Evolutionary conservation across 2,797 vertebrate species (phyloP), one percentile per base, ranked within the genome.

Genomic region (Zenarchopterus dispar): DNA sequence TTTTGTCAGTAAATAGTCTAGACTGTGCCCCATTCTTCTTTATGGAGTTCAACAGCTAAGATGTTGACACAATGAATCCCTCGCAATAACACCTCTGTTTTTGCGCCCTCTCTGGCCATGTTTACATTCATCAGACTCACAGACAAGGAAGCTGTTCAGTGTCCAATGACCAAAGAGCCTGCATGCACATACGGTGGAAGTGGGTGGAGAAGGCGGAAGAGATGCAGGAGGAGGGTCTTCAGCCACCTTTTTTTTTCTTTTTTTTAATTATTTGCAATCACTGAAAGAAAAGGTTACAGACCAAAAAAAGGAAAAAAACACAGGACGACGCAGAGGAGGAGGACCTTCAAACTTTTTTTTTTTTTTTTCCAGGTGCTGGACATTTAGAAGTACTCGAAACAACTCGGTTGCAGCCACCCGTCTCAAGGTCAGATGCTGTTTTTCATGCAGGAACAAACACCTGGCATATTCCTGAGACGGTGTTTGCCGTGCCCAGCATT

Each of bases 1-100:
- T 71, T 89, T 84, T 85, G 84, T 79, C 77, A 73, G 77, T 93
- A 93, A 93, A 94, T 90, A 90, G 89, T 77, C 87, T 66, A 85
- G 69, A 85, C 90, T 90, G 91, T 75, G 89, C 80, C 73, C 73
- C 82, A 70, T 80, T 70, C 71, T 62, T 36, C 63, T 56, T 70
- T 18, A 33, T 63, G 67, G 73, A 71, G 63, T 67, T 67, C 74
- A 44, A 66, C 78, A 74, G 81, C 90, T 77, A 77, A 89, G 88
- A 89, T 87, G 88, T 93, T 93, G 90, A 90, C 90, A 84, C 86
- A 91, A 85, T 89, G 86, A 57, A 92, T 87, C 90, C 89, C 60
- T 67, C 77, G 80, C 90, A 94, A 94, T 88, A 93, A 93, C 88
- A 92, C 87, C 86, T 91, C 91, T 88, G 82, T 92, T 94, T 93